These are phyloP conservation scores for Coelinius sp. DNA, from an alignment of 2,888 invertebrate species.

Conservation along the genomic window DNA sequence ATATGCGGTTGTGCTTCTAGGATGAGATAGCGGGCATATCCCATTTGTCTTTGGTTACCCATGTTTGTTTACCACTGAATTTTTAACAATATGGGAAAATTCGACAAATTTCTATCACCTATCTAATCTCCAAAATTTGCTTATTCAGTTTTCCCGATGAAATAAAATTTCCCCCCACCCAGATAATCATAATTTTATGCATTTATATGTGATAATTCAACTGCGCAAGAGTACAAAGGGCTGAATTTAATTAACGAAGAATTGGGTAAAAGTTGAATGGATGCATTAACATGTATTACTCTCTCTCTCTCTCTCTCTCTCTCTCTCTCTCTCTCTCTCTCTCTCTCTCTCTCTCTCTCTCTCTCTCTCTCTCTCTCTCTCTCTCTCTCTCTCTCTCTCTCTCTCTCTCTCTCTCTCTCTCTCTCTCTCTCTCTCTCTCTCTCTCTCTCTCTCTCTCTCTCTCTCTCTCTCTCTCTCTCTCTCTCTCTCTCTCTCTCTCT, in stretches of 20 bases:
- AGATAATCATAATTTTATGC: slow-evolving; percentile 6
- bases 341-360: too few relatives aligned
- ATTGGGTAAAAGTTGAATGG: slow-evolving; percentile 8
- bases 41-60: background rate
- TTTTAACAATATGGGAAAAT: background rate
- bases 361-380: too few relatives aligned
- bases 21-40: slow-evolving; percentile 44
- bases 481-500: too few relatives aligned
- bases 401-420: too few relatives aligned
- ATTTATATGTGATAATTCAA: background rate
- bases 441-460: too few relatives aligned
- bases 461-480: too few relatives aligned
- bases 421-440: too few relatives aligned
- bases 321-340: too few relatives aligned
- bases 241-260: background rate
- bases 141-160: background rate
- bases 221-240: background rate
- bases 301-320: background rate
- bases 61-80: background rate
- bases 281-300: slow-evolving; percentile 5
- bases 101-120: background rate
- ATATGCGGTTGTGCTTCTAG: slow-evolving; percentile 36
- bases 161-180: background rate
- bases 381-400: too few relatives aligned
- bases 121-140: background rate